These are phyloP conservation scores for Prorops nasuta DNA, from an alignment of 1,140 invertebrate species.

Conservation along the genomic window DNA sequence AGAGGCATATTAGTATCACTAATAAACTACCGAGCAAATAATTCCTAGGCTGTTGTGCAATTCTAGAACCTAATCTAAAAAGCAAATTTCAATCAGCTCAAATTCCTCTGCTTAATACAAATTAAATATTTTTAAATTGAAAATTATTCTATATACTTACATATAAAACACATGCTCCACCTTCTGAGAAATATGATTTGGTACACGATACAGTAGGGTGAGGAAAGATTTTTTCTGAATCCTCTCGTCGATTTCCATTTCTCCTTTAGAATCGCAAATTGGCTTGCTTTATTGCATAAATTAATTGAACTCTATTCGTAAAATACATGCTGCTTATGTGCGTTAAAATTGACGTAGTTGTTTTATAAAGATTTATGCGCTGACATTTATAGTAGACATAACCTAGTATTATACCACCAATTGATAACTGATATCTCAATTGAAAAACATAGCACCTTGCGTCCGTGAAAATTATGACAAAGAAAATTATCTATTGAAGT, in stretches of 20 bases:
- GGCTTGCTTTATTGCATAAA: background rate
- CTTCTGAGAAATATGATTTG: constrained; percentile 33
- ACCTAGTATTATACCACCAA: too few species aligned
- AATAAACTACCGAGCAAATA: constrained; percentile 45
- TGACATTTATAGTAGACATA: too few species aligned
- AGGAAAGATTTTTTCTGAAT: constrained; percentile 5
- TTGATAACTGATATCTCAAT: too few species aligned
- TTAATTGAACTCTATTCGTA: background rate
- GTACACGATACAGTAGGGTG: constrained; percentile 26
- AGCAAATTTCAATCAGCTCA: background rate
- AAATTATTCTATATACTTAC: constrained; percentile 25
- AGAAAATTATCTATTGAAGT: too few species aligned
- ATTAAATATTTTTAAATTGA: background rate
- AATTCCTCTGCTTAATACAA: background rate
- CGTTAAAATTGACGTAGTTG: background rate
- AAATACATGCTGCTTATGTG: background rate
- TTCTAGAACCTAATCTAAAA: constrained; percentile 42
- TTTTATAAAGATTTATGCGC: too few species aligned
- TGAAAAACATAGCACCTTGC: too few species aligned
- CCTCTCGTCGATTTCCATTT: constrained; percentile 30
- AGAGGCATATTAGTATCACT: constrained; percentile 43
- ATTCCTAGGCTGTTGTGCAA: constrained; percentile 38
- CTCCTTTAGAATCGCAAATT: background rate
- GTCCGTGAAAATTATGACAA: too few species aligned
- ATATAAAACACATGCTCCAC: constrained; percentile 46